Base-by-base conservation (phyloP, 1,140 invertebrate genomes). In the Belonocnema kinseyi region DNA sequence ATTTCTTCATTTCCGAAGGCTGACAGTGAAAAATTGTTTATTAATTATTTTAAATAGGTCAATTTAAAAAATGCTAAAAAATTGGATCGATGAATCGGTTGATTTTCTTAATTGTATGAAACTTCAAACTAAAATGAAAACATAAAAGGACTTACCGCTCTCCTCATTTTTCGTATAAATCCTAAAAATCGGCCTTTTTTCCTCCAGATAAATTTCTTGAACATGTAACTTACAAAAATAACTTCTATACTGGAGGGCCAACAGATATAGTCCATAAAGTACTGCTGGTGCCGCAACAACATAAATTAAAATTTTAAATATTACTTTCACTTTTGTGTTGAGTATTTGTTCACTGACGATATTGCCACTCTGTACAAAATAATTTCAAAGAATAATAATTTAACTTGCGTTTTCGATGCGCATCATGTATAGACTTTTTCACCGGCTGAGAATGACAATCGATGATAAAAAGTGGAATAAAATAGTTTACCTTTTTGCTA, bases 81-180 rank as follows among this genome's bases (percentile, higher is more conserved):
- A 46, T 46, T 46, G 40, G 6, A 46, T 11, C 40, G 10, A 46
- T 46, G 8, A 46, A 46, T 46, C 40, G 7, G 40, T 46, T 33
- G 6, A 46, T 11, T 46, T 11, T 46, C 6, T 46, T 46, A 0
- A 46, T 46, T 46, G 10, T 46, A 46, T 11, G 40, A 11, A 46
- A 6, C 40, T 26, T 21, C 7, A 26, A 58, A 19, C 13, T 58
- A 12, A 21, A 40, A 40, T 33, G 16, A 16, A 66, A 0, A 14
- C 33, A 40, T 16, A 40, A 26, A n/a, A 61, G 11, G 16, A 66
- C 61, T 66, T 16, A 66, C 61, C 61, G 7, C 61, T 16, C 7
- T 66, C 77, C 0, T 93, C 87, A 61, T 88, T 91, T 82, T 88
- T 92, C 1, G 91, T 90, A 75, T 92, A 93, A n/a, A 93, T 87